Base-by-base conservation (phyloP, 2,888 invertebrate species). In the Yponomeuta plumbellus region DNA sequence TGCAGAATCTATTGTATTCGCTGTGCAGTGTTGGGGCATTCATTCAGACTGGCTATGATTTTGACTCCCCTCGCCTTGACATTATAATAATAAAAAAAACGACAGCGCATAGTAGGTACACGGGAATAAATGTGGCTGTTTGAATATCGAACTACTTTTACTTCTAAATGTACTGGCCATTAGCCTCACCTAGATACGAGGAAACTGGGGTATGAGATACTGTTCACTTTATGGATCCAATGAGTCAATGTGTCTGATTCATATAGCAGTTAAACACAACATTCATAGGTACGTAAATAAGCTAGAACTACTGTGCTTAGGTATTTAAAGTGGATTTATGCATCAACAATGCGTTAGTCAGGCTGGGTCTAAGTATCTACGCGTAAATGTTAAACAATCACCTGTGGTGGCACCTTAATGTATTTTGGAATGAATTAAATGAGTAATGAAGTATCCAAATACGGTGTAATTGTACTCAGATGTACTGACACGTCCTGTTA, bases 1-100 rank as follows among this genome's bases (percentile, higher is more conserved):
- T 91, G 89, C 84, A 80, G 79, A 80, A 73, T 79, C 87, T 78
- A 85, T 90, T 89, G 86, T 90, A 75, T 21, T 40, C 72, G 71
- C 68, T 44, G 66, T 68, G 66, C 70, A 79, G 73, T 80, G 83
- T 79, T 84, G 82, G 82, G 82, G 82, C 76, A 77, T 77, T 76
- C 75, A 76, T 74, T 44, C 40, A 17, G 11, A 44, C 26, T 44
- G 73, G 70, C 80, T 75, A 82, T 84, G 88, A 88, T 88, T 87
- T 82, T 70, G 76, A 73, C 78, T 80, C 86, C 88, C 88, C 86
- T 86, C 76, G 74, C 70, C 72, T 79, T 75, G 71, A 71, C 69
- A 71, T 70, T 74, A 70, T 70, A 64, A 62, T 61, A 68, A 68
- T 39, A 52, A 61, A 20, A 52, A 52, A 52, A 52, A 52, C 44